Evolutionary conservation across 1,140 invertebrate species (phyloP).

Genomic region (Melanaphis sacchari): DNA sequence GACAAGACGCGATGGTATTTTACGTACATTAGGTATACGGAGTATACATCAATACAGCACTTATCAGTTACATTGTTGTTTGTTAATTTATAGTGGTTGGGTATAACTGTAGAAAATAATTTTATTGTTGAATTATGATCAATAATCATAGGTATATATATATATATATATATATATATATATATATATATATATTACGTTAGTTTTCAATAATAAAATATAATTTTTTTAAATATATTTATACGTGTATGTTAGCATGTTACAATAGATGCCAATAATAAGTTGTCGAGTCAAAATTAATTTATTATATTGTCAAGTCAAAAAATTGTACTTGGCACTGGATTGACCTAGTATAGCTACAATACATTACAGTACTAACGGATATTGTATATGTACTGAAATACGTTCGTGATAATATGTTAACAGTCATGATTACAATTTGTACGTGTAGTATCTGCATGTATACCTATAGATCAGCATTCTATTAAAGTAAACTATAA

Average conservation of each 20-base stretch:
- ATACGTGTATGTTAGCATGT: neutral
- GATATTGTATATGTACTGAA: neutral
- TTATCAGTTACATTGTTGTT: neutral
- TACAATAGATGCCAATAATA: neutral
- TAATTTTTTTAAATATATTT: neutral
- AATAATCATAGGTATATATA: too few relatives aligned
- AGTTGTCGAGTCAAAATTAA: neutral
- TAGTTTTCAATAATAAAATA: neutral
- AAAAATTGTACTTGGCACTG: neutral
- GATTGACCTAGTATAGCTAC: neutral
- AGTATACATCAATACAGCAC: too few relatives aligned
- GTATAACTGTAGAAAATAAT: too few relatives aligned
- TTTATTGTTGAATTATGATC: neutral
- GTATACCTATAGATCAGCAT: too few relatives aligned
- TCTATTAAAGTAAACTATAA: too few relatives aligned
- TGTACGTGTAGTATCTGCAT: neutral
- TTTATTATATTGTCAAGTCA: neutral
- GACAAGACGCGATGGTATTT: neutral
- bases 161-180: too few relatives aligned
- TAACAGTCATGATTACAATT: neutral
- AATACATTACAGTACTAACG: neutral
- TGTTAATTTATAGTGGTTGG: neutral
- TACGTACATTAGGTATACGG: neutral
- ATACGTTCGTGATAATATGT: neutral
- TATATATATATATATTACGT: too few relatives aligned